phyloP scores from a whole-genome alignment of 1,140 invertebrate genomes.

The Dinoponera quadriceps region DNA sequence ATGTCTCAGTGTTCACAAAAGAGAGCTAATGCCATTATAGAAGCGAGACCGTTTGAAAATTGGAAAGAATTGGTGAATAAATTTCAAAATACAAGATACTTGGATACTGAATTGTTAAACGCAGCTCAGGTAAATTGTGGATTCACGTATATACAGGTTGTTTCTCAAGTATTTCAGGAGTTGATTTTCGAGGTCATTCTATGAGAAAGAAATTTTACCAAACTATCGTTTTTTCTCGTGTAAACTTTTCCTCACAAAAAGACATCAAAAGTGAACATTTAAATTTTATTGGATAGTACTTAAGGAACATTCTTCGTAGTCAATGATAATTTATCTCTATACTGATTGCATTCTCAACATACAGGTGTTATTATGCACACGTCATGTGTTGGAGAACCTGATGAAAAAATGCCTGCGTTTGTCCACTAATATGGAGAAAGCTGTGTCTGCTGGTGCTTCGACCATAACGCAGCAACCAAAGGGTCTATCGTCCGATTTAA shows the following conservation, averaged over 20 bases:
- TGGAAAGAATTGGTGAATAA: slow-evolving; percentile 92
- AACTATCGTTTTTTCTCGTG: no score
- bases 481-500: slow-evolving; percentile 85
- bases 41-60: slow-evolving; percentile 89
- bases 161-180: no score
- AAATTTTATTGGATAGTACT: no score
- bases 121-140: slow-evolving; percentile 86
- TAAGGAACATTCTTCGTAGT: no score
- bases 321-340: neutral
- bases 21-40: slow-evolving; percentile 89
- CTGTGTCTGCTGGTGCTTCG: slow-evolving; percentile 89
- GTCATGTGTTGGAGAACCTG: slow-evolving; percentile 89
- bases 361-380: slow-evolving; percentile 88
- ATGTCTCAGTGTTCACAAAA: slow-evolving; percentile 91
- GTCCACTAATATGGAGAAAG: slow-evolving; percentile 89
- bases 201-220: no score
- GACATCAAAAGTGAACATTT: no score
- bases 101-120: slow-evolving; percentile 91
- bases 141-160: no score
- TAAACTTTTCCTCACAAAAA: no score
- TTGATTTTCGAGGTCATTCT: no score
- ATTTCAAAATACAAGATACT: slow-evolving; percentile 88
- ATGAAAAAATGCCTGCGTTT: slow-evolving; percentile 92
- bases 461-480: slow-evolving; percentile 89
- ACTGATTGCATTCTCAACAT: slow-evolving; percentile 33